Evolutionary conservation across 2,113 vertebrate genomes (phyloP), one percentile per base, ranked within the genome.

Genomic region (Xyliphius kryptos): DNA sequence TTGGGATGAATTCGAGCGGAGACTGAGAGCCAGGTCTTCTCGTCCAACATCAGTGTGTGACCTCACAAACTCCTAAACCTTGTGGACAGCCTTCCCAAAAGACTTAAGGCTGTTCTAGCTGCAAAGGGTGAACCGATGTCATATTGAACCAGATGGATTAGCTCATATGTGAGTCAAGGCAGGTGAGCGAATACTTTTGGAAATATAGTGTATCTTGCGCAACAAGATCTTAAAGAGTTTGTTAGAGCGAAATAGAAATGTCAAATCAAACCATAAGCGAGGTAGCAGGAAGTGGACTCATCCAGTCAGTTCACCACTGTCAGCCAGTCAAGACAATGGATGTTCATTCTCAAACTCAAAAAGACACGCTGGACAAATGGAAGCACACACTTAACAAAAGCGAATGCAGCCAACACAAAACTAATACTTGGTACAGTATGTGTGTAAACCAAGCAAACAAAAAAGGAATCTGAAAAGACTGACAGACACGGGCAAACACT

Each of bases 201-300:
- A n/a, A n/a, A 46, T 32, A 32, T 49, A 11, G 37, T 48, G 16
- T 21, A 13, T 59, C 1, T 22, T 61, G 63, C 32, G 41, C 72
- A 77, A 73, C 75, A 64, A 68, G 75, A 74, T 77, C 75, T 73
- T 70, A n/a, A 68, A 65, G 72, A 72, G 70, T 70, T 72, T 74
- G 64, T 72, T 65, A 71, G 73, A 75, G n/a, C n/a, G 66, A 71
- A 76, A 65, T 70, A 73, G 64, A 68, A 43, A 63, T 68, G 54
- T 1, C 53, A 40, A 66, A 66, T 56, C 15, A 67, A 70, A 47
- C 11, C 20, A 66, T 52, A 74, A 58, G 15, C n/a, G 21, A 71
- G 32, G 56, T 55, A 63, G 58, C 60, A 67, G 17, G 41, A 71
- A 66, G 69, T 70, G 60, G 47, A 60, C 56, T 63, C 57, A 67